Percentiles rank a stretch among this genome's conserved stretches.
Conservation (phyloP, 64 coral and sea anemone species). For the Cladopsammia gracilis region DNA sequence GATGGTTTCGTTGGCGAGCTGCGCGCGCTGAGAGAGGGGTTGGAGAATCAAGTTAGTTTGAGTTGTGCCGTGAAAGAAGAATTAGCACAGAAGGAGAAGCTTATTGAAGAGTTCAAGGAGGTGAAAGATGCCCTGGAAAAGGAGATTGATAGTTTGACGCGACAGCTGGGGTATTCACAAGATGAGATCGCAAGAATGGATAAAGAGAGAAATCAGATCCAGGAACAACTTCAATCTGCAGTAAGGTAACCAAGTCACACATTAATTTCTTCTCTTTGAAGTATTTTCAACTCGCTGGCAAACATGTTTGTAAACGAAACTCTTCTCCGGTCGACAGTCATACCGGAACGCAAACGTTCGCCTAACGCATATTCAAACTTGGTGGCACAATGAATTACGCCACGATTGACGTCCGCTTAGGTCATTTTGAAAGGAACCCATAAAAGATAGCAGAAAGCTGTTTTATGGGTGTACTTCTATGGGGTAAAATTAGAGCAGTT, state of each 20-base stretch:
- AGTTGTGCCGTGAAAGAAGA: constrained; percentile 61
- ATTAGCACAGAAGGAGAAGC: constrained; percentile 59
- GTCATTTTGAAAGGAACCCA: too few relatives aligned
- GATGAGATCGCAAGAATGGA: constrained; percentile 23
- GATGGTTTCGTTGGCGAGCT: constrained; percentile 65
- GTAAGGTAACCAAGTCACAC: constrained; percentile 39
- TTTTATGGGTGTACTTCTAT: too few relatives aligned
- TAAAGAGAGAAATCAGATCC: constrained; percentile 52
- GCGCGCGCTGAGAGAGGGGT: constrained; percentile 47
- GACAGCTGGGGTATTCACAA: constrained; percentile 41
- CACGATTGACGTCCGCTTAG: too few relatives aligned
- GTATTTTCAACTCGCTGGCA: neutral
- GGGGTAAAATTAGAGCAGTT: too few relatives aligned
- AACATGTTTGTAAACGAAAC: neutral
- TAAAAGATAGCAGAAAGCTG: too few relatives aligned
- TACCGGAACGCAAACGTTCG: too few relatives aligned
- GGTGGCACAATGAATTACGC: too few relatives aligned
- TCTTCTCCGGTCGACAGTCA: too few relatives aligned
- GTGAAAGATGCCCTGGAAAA: constrained; percentile 54
- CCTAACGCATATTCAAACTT: too few relatives aligned
- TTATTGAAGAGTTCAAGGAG: constrained; percentile 40
- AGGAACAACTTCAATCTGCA: constrained; percentile 72
- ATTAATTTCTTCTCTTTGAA: neutral
- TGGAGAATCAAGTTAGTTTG: constrained; percentile 54
- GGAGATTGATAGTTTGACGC: constrained; percentile 51